These are phyloP conservation scores for Allacma fusca DNA, from an alignment of 2,888 invertebrate genomes.

Conservation along the genomic window DNA sequence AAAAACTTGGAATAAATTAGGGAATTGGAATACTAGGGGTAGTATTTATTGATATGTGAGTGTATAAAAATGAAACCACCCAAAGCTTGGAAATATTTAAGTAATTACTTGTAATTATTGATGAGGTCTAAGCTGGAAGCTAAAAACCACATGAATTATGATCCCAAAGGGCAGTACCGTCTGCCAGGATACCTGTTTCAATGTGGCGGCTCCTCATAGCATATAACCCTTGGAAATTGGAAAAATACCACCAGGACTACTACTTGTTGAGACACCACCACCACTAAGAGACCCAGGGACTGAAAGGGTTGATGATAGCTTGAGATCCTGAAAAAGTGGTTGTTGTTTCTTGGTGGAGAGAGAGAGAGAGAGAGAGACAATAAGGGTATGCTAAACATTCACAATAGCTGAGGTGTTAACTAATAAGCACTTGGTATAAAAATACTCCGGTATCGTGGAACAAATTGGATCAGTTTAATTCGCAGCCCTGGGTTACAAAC, in stretches of 20 bases:
- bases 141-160: constrained; percentile 29
- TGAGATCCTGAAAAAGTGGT: too few species aligned
- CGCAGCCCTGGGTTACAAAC: constrained; percentile 42
- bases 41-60: background rate
- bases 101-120: constrained; percentile 38
- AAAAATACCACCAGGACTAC: background rate
- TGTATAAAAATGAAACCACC: constrained; percentile 2
- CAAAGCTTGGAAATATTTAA: constrained; percentile 24
- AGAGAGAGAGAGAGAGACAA: too few species aligned
- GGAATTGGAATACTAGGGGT: background rate
- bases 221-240: background rate
- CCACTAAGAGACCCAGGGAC: background rate
- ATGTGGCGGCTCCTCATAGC: background rate
- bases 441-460: background rate
- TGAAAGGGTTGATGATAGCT: too few species aligned
- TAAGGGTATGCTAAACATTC: too few species aligned
- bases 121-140: constrained; percentile 24
- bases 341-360: too few species aligned
- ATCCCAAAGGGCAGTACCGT: background rate
- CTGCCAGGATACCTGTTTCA: constrained; percentile 3
- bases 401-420: too few species aligned
- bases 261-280: background rate
- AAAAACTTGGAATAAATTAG: constrained; percentile 34
- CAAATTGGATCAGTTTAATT: constrained; percentile 42
- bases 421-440: background rate